Conservation (phyloP, 2,888 invertebrate species). For the Trachelus troglodyta region DNA sequence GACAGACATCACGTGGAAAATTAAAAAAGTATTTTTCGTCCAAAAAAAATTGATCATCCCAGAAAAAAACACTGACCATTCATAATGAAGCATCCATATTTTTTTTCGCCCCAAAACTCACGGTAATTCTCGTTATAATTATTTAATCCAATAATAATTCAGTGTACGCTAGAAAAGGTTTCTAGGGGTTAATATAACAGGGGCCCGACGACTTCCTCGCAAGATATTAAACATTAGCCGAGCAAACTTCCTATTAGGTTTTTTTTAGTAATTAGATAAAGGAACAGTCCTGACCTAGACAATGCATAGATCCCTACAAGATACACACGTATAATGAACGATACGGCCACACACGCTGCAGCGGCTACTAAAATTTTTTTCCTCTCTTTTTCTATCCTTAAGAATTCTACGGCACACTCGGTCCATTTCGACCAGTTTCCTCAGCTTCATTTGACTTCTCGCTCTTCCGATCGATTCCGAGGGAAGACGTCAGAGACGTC, state of each 20-base stretch:
- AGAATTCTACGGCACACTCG: neutral
- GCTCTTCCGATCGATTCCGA: neutral
- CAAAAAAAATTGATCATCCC: neutral
- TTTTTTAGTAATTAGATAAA: constrained; percentile 6
- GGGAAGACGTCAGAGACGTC: neutral
- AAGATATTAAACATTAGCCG: neutral
- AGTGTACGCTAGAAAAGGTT: neutral
- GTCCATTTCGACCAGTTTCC: neutral
- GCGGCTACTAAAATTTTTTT: neutral
- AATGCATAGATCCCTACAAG: neutral
- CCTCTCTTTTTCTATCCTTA: neutral
- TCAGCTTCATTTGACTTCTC: neutral
- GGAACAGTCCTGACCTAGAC: neutral
- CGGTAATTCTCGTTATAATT: constrained; percentile 19
- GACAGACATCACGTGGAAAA: neutral
- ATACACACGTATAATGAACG: neutral
- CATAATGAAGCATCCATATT: neutral
- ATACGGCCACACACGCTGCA: neutral
- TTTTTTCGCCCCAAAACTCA: neutral
- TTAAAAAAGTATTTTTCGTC: neutral
- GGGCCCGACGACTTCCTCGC: neutral
- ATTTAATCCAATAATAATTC: constrained; percentile 16
- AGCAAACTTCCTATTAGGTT: constrained; percentile 1
- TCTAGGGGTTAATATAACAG: neutral
- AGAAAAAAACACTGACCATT: neutral